Evolutionary conservation across 1,140 invertebrate species (phyloP), one percentile per base, ranked within the genome.

Genomic region (Cyphomyrmex costatus): DNA sequence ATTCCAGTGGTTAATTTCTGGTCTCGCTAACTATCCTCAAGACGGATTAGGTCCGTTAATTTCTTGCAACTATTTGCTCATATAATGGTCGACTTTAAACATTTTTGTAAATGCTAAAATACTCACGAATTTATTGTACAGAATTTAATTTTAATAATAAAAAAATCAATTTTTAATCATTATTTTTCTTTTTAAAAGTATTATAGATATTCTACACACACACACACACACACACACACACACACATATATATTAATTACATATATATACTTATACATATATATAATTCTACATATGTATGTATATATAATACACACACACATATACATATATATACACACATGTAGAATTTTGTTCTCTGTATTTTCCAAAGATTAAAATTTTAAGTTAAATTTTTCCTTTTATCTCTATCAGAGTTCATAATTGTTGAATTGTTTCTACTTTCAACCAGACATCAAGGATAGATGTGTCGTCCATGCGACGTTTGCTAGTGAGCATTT

Each of bases 1-100:
- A 80, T 80, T 80, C 77, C 77, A 8, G 14, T 27, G 77, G 77
- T 79, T 51, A 68, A 80, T 56, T 21, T 21, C 19, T 21, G 21
- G 56, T 70, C 33, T 42, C 21, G n/a, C 30, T 70, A 70, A 70
- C 21, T 53, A 36, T 27, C 10, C 60, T 66, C 60, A 79, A 33
- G n/a, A 51, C 7, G 6, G 5, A 79, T 79, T 66, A 66, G 16
- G 12, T 78, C 12, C 10, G 16, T 46, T 66, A 51, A 51, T 46
- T n/a, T 46, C 24, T 8, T 19, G 42, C 6, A 30, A 42, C 24
- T 65, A 65, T 51, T 78, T 65, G 10, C 24, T 33, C n/a, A 30
- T 14, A 7, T 21, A 27, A 74, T 58, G 19, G 36, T 76, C 7
- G 2, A 16, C 51, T 56, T 73, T 56, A 74, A 74, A 42, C 5